Percentiles rank a stretch among this genome's conserved stretches.
phyloP scores from a whole-genome alignment of 1,140 invertebrate genomes.

The Cydia strobilella region DNA sequence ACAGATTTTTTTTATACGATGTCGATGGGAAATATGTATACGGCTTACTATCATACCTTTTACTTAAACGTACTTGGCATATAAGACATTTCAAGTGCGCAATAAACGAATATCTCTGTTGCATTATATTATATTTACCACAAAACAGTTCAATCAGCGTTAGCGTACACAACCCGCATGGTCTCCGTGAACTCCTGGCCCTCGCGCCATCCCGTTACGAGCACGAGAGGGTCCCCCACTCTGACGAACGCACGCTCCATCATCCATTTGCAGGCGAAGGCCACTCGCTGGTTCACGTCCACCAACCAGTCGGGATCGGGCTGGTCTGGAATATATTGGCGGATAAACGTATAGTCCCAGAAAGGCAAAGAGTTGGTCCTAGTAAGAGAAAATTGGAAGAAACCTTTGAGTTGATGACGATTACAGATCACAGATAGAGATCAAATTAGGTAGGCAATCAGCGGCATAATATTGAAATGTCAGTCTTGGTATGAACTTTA shows the following conservation, averaged over 20 bases:
- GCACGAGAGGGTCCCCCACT: slow-evolving; percentile 84
- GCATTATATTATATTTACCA: not conserved
- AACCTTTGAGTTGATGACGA: no score
- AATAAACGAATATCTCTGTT: not conserved
- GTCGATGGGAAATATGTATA: no score
- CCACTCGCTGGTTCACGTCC: slow-evolving; percentile 87
- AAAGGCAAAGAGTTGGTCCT: no score
- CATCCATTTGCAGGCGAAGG: slow-evolving; percentile 84
- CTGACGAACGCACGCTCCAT: slow-evolving; percentile 84
- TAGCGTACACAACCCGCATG: slow-evolving; percentile 84
- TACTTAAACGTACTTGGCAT: no score
- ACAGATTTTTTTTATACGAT: no score
- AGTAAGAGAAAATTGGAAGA: no score
- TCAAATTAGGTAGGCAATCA: no score
- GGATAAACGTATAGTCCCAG: no score
- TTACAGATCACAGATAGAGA: no score
- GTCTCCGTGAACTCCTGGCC: slow-evolving; percentile 90
- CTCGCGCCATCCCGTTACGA: slow-evolving; percentile 88
- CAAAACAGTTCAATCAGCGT: slow-evolving; percentile 45
- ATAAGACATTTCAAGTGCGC: not conserved
- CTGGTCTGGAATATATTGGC: slow-evolving; percentile 42
- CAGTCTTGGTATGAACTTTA: no score
- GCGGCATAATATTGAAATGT: no score
- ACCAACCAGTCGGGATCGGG: slow-evolving; percentile 63
- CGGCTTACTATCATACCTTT: no score